These are phyloP conservation scores for Cydia strobilella DNA, from an alignment of 1,140 invertebrate genomes.

Conservation along the genomic window DNA sequence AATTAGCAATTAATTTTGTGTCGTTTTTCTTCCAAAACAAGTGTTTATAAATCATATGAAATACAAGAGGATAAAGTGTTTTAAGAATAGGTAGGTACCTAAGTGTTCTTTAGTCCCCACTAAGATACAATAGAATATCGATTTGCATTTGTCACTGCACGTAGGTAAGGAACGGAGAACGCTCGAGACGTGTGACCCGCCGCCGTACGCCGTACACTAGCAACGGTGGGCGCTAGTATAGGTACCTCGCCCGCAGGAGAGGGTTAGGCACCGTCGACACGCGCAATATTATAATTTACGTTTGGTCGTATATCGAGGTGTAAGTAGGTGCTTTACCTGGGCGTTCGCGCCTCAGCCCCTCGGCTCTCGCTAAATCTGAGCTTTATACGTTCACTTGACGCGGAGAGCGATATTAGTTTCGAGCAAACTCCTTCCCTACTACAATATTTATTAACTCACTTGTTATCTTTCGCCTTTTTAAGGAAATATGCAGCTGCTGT, in stretches of 20 bases:
- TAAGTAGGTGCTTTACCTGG: constrained; percentile 78
- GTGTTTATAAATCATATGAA: too few relatives aligned
- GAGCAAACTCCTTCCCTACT: constrained; percentile 73
- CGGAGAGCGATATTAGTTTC: constrained; percentile 78
- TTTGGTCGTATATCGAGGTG: constrained; percentile 77
- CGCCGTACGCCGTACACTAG: neutral
- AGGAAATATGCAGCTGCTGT: constrained; percentile 44
- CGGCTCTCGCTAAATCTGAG: constrained; percentile 77
- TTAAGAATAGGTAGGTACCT: too few relatives aligned
- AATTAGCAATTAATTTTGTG: too few relatives aligned
- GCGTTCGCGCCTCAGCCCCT: constrained; percentile 73
- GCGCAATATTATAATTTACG: constrained; percentile 80
- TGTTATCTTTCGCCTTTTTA: constrained; percentile 43
- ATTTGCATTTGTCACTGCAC: too few relatives aligned
- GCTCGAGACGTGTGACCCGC: too few relatives aligned
- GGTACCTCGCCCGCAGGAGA: constrained; percentile 61
- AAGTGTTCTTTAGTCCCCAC: too few relatives aligned
- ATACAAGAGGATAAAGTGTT: too few relatives aligned
- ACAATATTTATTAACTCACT: constrained; percentile 76
- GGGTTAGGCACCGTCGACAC: constrained; percentile 69
- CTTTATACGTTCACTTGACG: constrained; percentile 79
- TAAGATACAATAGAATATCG: too few relatives aligned
- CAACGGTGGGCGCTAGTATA: neutral
- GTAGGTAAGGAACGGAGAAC: too few relatives aligned
- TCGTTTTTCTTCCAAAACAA: too few relatives aligned